These are phyloP conservation scores for Himalopsyche japonica DNA, from an alignment of 2,888 invertebrate species.

Conservation along the genomic window DNA sequence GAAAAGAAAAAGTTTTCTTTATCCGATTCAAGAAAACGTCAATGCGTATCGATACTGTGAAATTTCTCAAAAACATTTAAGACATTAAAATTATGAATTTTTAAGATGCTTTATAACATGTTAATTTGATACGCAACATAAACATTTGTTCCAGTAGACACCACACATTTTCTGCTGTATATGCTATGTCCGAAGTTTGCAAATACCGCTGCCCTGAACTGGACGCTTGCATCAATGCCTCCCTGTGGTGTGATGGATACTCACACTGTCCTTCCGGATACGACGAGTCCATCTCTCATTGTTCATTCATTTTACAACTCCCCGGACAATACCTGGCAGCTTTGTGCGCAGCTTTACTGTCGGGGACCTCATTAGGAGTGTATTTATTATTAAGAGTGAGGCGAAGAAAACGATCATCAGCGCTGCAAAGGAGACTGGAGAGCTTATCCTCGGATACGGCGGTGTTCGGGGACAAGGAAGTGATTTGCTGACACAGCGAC, in stretches of 20 bases:
- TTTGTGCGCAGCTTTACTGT: conserved; percentile 54
- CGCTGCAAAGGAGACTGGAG: conserved; percentile 78
- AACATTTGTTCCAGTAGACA: conserved; percentile 53
- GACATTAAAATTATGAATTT: too few relatives aligned
- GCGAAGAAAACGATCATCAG: conserved; percentile 72
- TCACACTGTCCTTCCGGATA: conserved; percentile 79
- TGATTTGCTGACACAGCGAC: conserved; percentile 95
- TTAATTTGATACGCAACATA: neutral
- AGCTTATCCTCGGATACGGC: conserved; percentile 82
- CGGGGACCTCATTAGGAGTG: conserved; percentile 50
- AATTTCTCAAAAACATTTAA: too few relatives aligned
- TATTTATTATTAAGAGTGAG: conserved; percentile 51
- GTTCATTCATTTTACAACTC: conserved; percentile 75
- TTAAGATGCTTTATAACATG: neutral
- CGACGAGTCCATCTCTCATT: conserved; percentile 79
- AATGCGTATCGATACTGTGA: too few relatives aligned
- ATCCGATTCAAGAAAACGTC: too few relatives aligned
- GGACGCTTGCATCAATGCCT: conserved; percentile 78
- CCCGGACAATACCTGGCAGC: conserved; percentile 74
- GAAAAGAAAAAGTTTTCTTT: too few relatives aligned
- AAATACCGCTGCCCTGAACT: conserved; percentile 76
- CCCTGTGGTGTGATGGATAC: conserved; percentile 80
- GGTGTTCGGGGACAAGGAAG: conserved; percentile 83
- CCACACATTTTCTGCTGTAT: conserved; percentile 58
- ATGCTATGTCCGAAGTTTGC: conserved; percentile 71